Evolutionary conservation across 2,113 vertebrate species (phyloP).

Genomic region (Malurus elegans): DNA sequence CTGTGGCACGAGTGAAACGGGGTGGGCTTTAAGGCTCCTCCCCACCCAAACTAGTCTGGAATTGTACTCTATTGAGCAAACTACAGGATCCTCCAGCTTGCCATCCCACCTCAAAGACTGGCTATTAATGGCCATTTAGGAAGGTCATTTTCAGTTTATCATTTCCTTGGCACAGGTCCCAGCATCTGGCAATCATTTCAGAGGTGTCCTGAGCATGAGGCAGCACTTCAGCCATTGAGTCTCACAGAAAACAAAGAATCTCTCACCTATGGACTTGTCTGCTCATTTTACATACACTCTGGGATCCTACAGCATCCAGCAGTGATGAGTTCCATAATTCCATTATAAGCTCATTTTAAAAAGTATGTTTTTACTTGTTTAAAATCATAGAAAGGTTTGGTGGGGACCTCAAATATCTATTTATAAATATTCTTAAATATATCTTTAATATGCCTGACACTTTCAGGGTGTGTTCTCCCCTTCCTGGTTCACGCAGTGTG

Average conservation of each 20-base stretch:
- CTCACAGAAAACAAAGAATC: not conserved
- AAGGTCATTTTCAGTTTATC: not conserved
- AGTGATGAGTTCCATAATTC: not conserved
- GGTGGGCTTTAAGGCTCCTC: not conserved
- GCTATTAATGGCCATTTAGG: not conserved
- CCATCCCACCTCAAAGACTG: not conserved
- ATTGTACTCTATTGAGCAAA: not conserved
- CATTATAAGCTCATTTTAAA: not conserved
- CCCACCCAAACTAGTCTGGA: not conserved
- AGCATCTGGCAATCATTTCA: not conserved
- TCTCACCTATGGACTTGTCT: not conserved
- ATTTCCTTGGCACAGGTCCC: not conserved
- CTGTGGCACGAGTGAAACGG: fast-evolving
- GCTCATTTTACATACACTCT: not conserved
- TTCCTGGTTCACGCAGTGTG: fast-evolving
- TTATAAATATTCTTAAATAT: not conserved
- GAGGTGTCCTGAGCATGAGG: not conserved
- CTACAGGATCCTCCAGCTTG: not conserved
- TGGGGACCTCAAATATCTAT: not conserved
- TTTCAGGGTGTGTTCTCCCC: not conserved
- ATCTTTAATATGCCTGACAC: not conserved
- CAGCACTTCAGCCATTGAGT: not conserved
- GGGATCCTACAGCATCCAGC: not conserved
- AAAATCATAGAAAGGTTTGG: not conserved
- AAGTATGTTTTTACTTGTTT: not conserved